phyloP scores from a whole-genome alignment of 2,888 invertebrate species.

The Lomographa bimaculata region DNA sequence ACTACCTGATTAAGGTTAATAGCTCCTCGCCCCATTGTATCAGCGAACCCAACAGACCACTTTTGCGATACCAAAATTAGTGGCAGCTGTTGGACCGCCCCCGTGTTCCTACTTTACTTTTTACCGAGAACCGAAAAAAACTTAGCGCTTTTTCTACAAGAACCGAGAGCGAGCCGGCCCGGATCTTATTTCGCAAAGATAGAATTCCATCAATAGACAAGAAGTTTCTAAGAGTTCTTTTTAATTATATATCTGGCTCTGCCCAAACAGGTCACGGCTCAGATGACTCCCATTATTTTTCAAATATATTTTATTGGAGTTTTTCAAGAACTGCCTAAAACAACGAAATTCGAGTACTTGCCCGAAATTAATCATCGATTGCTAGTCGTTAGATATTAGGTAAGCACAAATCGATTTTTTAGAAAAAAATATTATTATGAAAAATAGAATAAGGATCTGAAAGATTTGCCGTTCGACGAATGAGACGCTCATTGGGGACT shows the following conservation, averaged over 20 bases:
- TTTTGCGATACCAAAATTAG: slow-evolving; percentile 63
- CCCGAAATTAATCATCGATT: background rate
- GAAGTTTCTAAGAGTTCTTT: slow-evolving; percentile 75
- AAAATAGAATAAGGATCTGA: too few species aligned
- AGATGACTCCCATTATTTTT: slow-evolving; percentile 41
- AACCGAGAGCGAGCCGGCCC: slow-evolving; percentile 49
- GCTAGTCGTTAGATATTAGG: too few species aligned
- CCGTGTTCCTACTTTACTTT: slow-evolving; percentile 56
- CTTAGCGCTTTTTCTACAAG: slow-evolving; percentile 52
- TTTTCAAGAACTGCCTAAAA: slow-evolving; percentile 34
- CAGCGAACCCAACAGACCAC: slow-evolving; percentile 42
- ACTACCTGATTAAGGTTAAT: slow-evolving; percentile 41
- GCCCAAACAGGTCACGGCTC: slow-evolving; percentile 56
- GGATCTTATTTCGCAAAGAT: slow-evolving; percentile 76
- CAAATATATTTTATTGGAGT: slow-evolving; percentile 28
- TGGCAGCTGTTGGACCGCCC: slow-evolving; percentile 64
- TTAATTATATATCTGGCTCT: slow-evolving; percentile 64
- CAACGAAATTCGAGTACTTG: slow-evolving; percentile 11
- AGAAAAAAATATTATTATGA: too few species aligned
- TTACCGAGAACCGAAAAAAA: slow-evolving; percentile 58
- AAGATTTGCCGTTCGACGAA: too few species aligned
- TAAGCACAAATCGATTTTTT: too few species aligned
- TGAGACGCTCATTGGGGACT: too few species aligned
- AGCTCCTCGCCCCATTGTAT: slow-evolving; percentile 41
- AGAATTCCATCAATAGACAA: slow-evolving; percentile 70